Conservation (phyloP, 2,797 vertebrate species). For the Oreortyx pictus region DNA sequence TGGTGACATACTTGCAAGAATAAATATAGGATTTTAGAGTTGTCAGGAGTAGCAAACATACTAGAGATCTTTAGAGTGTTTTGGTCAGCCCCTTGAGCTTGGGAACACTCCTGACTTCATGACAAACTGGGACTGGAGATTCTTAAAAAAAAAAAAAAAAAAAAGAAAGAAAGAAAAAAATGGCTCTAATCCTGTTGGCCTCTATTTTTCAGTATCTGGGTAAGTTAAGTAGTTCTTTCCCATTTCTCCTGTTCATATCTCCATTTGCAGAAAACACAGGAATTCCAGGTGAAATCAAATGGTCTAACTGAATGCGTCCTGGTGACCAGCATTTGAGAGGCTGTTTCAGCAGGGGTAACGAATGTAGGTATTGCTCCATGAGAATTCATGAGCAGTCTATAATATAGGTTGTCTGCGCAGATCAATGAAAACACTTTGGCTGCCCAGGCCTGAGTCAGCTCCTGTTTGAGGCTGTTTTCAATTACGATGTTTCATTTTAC, state of each 20-base stretch:
- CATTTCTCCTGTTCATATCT: fast-evolving
- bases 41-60: neutral
- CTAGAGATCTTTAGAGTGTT: neutral
- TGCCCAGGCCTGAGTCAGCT: constrained; percentile 36
- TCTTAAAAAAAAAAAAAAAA: neutral
- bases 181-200: fast-evolving
- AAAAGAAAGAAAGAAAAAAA: neutral
- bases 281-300: neutral
- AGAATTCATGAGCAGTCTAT: neutral
- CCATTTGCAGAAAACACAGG: neutral
- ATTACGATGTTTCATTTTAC: constrained; percentile 18
- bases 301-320: neutral
- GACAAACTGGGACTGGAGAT: neutral
- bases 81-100: neutral
- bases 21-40: neutral
- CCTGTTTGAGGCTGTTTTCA: constrained; percentile 20
- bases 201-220: neutral
- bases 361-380: neutral
- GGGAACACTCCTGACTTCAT: neutral
- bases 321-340: neutral
- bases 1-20: neutral
- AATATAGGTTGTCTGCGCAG: neutral
- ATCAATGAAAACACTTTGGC: neutral
- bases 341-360: neutral
- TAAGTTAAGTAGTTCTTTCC: neutral